Base-by-base conservation (phyloP, 2,888 invertebrate genomes). In the Rambutsinella grinnellia region DNA sequence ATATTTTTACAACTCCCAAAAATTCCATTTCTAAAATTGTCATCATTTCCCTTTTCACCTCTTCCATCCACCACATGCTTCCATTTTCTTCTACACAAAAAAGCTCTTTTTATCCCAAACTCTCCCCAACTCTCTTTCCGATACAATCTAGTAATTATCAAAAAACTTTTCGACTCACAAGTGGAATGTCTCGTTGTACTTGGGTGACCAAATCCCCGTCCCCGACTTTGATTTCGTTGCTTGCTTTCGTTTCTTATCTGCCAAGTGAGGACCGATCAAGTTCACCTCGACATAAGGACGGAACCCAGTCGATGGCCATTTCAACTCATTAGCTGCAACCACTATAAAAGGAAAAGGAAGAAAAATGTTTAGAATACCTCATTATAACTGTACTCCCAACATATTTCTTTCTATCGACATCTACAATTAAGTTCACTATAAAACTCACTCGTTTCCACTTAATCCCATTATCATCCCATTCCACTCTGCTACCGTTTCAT, bases 131-230 rank as follows among this genome's bases (percentile, higher is more conserved):
- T 44, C 8, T 10, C n/a, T n/a, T n/a, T 58, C 27, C 27, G 62
- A 65, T 72, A 72, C 51, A 27, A 72, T 72, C 72, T 19, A 17
- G 65, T 72, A 72, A 72, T 72, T 69, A 71, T 85, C n/a, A n/a
- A n/a, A n/a, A n/a, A n/a, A n/a, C n/a, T n/a, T n/a, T n/a, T n/a
- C 69, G 84, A 92, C 97, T 94, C 89, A 99, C 99, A 99, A 99
- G 87, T 97, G 95, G 89, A 99, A 99, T 26, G 96, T 97, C 88
- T 99, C 99, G 88, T 99, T 99, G 89, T 95, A 99, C 88, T 98
- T 99, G 0, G 99, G 99, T 79, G 98, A 97, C 97, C 97, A 97
- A n/a, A n/a, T n/a, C n/a, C n/a, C n/a, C 87, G 96, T 97, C 87
- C 97, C 97, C 85, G 95, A 94, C 88, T 99, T 99, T 8, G 98